These are phyloP conservation scores for Arvicanthis niloticus DNA, from an alignment of 2,113 vertebrate species.

Conservation along the genomic window DNA sequence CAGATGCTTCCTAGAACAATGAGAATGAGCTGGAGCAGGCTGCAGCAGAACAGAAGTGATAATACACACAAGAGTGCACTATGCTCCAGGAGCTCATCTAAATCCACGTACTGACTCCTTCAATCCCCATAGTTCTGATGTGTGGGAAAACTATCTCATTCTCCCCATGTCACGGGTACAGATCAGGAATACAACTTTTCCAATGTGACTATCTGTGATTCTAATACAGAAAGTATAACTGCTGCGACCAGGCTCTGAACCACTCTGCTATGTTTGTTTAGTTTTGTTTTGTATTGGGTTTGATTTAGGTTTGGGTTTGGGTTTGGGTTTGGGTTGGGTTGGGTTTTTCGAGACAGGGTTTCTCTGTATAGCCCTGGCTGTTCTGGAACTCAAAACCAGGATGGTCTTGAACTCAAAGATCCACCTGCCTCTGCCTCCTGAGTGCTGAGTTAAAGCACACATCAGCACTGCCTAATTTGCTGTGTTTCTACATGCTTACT, in stretches of 20 bases:
- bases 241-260: neutral
- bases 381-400: neutral
- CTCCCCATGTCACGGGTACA: neutral
- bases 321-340: neutral
- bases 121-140: neutral
- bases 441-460: neutral
- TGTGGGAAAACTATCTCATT: neutral
- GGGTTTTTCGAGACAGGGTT: neutral
- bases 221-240: neutral
- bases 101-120: neutral
- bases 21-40: neutral
- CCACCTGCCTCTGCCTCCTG: neutral
- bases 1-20: conserved; percentile 16
- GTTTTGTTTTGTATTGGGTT: neutral
- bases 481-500: neutral
- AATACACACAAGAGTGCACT: neutral
- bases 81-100: neutral
- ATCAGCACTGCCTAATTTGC: neutral
- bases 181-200: neutral
- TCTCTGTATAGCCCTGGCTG: neutral
- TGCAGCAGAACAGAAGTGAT: neutral
- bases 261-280: neutral
- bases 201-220: neutral
- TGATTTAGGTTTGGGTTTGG: neutral
- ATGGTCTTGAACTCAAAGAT: neutral